Conservation (phyloP, 2,113 vertebrate genomes). For the Apistogramma diplotaenia region DNA sequence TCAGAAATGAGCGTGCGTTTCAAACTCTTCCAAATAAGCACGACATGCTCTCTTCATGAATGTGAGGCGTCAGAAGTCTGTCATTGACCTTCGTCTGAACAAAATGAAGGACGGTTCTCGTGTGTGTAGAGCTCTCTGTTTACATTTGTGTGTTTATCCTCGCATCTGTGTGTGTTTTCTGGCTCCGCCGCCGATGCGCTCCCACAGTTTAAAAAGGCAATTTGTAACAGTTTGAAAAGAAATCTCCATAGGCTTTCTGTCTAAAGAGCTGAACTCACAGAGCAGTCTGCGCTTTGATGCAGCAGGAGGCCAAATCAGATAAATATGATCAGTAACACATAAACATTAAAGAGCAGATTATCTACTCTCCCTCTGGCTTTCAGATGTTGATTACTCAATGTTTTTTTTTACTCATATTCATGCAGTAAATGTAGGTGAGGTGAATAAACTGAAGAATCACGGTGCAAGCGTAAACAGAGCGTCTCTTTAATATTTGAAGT, state of each 20-base stretch:
- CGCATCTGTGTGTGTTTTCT: not conserved
- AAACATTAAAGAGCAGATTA: slow-evolving; percentile 25
- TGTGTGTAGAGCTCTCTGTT: not conserved
- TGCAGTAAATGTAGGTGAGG: not conserved
- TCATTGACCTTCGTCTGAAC: slow-evolving; percentile 8
- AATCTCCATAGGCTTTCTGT: slow-evolving; percentile 36
- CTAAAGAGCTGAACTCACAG: slow-evolving; percentile 32
- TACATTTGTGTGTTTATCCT: not conserved
- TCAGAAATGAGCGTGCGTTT: not conserved
- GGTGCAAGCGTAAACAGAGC: not conserved
- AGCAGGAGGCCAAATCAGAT: slow-evolving; percentile 48
- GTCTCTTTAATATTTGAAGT: slow-evolving; percentile 7
- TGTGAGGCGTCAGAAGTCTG: not conserved
- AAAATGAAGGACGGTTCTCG: not conserved
- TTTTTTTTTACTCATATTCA: not conserved
- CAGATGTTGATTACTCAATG: not conserved
- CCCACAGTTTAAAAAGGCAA: slow-evolving; percentile 18
- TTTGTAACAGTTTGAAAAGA: slow-evolving; percentile 36
- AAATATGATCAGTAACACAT: slow-evolving; percentile 42
- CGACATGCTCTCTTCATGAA: not conserved
- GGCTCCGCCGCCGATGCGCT: slow-evolving; percentile 8
- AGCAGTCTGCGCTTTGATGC: slow-evolving; percentile 32
- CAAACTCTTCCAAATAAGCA: slow-evolving; percentile 2
- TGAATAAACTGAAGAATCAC: not conserved
- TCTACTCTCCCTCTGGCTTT: not conserved